Evolutionary conservation across 2,113 vertebrate species (phyloP).

Genomic region (Copsychus sechellarum): DNA sequence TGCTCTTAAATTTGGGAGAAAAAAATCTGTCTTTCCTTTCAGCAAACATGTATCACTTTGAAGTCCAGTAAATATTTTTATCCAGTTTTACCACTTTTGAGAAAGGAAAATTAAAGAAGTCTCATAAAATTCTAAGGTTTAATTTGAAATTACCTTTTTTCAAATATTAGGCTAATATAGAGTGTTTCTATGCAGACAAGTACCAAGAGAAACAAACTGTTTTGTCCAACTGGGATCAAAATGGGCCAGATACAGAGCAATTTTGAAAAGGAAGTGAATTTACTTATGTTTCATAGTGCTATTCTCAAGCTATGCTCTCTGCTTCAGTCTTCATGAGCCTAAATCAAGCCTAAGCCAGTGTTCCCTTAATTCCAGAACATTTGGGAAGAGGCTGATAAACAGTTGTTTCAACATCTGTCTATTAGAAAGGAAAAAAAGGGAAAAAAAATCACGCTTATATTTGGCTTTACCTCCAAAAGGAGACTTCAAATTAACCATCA

Average conservation of each 20-base stretch:
- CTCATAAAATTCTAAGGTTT: neutral
- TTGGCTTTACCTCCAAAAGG: neutral
- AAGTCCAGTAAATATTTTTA: neutral
- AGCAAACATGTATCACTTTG: neutral
- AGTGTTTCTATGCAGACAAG: neutral
- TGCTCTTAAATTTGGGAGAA: neutral
- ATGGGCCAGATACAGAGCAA: rapidly evolving
- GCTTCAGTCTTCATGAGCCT: neutral
- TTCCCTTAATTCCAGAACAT: neutral
- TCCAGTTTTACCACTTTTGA: neutral
- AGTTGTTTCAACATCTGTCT: neutral
- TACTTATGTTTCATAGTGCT: neutral
- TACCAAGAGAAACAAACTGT: neutral
- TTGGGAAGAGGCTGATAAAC: neutral
- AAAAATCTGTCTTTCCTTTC: neutral
- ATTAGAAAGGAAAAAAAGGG: neutral
- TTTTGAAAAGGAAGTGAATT: neutral
- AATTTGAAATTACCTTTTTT: neutral
- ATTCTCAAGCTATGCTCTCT: neutral
- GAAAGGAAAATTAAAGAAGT: neutral
- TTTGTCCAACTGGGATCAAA: neutral
- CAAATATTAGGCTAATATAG: neutral
- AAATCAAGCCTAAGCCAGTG: neutral
- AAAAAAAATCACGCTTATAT: neutral
- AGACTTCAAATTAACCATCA: neutral